These are phyloP conservation scores for Diceros bicornis DNA, from an alignment of 2,797 vertebrate species.

Conservation along the genomic window DNA sequence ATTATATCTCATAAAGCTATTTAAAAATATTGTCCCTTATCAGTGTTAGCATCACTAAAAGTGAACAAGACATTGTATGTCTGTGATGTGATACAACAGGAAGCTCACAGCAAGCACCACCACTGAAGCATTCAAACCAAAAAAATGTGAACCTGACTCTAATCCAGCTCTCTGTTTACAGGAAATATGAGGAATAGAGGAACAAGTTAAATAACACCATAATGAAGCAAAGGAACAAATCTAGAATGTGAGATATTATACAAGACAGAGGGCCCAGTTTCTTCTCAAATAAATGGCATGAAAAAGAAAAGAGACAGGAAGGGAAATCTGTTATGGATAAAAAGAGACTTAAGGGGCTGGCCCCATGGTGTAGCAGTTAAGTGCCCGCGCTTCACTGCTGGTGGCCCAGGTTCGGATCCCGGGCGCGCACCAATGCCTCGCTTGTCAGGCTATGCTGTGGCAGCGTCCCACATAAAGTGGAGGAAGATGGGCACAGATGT, in stretches of 20 bases:
- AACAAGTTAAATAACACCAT: conserved; percentile 13
- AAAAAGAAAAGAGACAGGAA: not conserved
- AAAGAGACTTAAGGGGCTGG: not conserved
- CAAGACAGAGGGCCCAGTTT: not conserved
- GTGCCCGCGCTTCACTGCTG: too few species aligned
- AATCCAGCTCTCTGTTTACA: not conserved
- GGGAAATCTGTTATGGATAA: not conserved
- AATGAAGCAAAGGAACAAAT: not conserved
- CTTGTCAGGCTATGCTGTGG: too few species aligned
- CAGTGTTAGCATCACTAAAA: not conserved
- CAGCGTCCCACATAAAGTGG: too few species aligned
- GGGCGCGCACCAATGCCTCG: too few species aligned
- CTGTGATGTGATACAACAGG: not conserved
- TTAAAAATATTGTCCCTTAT: not conserved
- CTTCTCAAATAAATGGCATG: not conserved
- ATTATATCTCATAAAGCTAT: not conserved
- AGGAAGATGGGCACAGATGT: too few species aligned
- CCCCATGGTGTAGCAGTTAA: too few species aligned
- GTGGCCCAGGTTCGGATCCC: too few species aligned
- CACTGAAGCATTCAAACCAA: not conserved
- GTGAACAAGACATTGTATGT: not conserved
- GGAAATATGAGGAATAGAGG: not conserved
- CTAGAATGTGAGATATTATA: not conserved
- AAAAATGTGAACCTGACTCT: not conserved
- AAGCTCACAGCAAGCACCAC: not conserved